phyloP scores from a whole-genome alignment of 2,113 vertebrate genomes.

The Siphamia tubifer region DNA sequence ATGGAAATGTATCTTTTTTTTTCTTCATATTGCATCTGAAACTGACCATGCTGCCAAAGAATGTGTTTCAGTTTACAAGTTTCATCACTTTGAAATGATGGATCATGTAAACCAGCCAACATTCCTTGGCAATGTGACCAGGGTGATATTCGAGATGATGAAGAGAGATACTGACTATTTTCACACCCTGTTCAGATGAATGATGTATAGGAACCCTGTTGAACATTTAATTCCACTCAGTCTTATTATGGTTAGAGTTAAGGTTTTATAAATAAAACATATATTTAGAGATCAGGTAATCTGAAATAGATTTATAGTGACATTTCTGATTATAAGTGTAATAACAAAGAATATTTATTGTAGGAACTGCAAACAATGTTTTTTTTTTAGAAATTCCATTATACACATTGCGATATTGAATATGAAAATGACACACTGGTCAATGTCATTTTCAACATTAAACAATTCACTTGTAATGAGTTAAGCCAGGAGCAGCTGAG shows the following conservation, averaged over 20 bases:
- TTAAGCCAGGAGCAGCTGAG: too few relatives aligned
- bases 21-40: slow-evolving; percentile 16
- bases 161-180: not conserved
- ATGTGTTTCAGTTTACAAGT: slow-evolving; percentile 46
- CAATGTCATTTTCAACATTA: too few relatives aligned
- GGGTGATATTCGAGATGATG: slow-evolving; percentile 12
- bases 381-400: too few relatives aligned
- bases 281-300: too few relatives aligned
- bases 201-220: not conserved
- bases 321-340: too few relatives aligned
- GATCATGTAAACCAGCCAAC: slow-evolving; percentile 17
- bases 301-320: too few relatives aligned
- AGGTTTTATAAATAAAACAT: too few relatives aligned
- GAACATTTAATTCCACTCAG: not conserved
- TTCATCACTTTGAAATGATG: slow-evolving; percentile 49
- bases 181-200: slow-evolving; percentile 2
- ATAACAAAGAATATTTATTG: too few relatives aligned
- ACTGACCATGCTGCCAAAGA: slow-evolving; percentile 18
- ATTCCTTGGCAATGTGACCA: slow-evolving; percentile 22
- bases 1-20: not conserved
- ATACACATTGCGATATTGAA: too few relatives aligned
- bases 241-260: not conserved
- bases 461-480: too few relatives aligned
- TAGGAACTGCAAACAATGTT: too few relatives aligned
- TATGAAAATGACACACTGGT: too few relatives aligned